A percentile compares a stretch with the other conserved stretches of the same genome.
Evolutionary conservation across 2,888 invertebrate genomes (phyloP).

Genomic region (Spodoptera littoralis): DNA sequence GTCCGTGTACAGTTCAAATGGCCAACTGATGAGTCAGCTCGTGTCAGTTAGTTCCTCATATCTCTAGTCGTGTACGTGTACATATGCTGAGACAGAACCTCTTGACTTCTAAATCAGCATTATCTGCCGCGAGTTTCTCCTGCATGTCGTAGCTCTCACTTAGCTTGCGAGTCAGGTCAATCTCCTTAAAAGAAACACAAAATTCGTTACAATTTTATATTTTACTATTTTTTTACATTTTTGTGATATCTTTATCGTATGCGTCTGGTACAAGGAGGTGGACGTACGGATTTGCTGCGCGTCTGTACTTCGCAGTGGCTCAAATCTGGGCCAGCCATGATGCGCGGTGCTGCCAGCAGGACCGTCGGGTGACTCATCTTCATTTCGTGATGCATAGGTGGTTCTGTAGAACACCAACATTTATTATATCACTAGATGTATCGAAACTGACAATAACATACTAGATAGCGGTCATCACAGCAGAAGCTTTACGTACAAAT

Average conservation of each 20-base stretch:
- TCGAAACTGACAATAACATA: no score
- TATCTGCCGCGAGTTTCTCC: slow-evolving; percentile 91
- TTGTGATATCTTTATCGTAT: slow-evolving; percentile 2
- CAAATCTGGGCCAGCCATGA: slow-evolving; percentile 40
- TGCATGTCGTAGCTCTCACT: slow-evolving; percentile 91
- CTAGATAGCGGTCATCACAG: background rate
- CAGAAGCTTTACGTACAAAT: no score
- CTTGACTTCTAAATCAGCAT: slow-evolving; percentile 91
- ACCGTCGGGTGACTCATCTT: slow-evolving; percentile 75
- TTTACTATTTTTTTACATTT: slow-evolving; percentile 32
- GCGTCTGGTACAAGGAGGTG: slow-evolving; percentile 39
- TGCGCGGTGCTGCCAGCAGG: slow-evolving; percentile 60
- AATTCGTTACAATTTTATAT: slow-evolving; percentile 50
- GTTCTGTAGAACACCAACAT: slow-evolving; percentile 59
- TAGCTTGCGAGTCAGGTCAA: slow-evolving; percentile 87
- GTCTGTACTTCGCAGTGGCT: slow-evolving; percentile 59
- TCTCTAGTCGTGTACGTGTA: slow-evolving; percentile 1
- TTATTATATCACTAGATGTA: no score
- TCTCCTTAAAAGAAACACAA: slow-evolving; percentile 74
- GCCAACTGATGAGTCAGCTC: no score
- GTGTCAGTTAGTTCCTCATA: no score
- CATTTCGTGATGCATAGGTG: slow-evolving; percentile 73
- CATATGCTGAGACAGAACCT: slow-evolving; percentile 77
- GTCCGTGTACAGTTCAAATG: no score
- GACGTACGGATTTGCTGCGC: slow-evolving; percentile 83